Evolutionary conservation across 2,888 invertebrate genomes (phyloP), one percentile per base, ranked within the genome.

Genomic region (Xestia c-nigrum): DNA sequence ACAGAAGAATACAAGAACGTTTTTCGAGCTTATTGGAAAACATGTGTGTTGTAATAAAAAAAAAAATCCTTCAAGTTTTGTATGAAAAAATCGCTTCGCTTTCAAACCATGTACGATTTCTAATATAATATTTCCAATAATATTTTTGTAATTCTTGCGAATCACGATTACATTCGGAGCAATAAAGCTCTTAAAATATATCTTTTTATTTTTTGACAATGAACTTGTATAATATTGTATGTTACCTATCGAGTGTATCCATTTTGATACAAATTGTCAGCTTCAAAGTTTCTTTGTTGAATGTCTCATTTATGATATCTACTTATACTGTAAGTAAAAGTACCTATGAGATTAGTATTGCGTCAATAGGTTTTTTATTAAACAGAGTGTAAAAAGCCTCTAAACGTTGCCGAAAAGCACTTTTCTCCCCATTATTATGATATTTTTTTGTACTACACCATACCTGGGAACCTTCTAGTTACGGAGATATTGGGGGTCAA

Each of bases 51-150:
- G 1, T 31, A 31, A 31, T 31, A n/a, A n/a, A n/a, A n/a, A n/a
- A n/a, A n/a, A n/a, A n/a, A n/a, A n/a, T n/a, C n/a, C n/a, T n/a
- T n/a, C n/a, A n/a, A 63, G 31, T 3, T 38, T 2, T 24, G 21
- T 4, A 46, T 40, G 21, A 64, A 50, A 64, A 65, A 57, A 65
- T 7, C 12, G 9, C 16, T 66, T 38, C 7, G 14, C 24, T 64
- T 76, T 40, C 40, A 9, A 50, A 38, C 10, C n/a, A 50, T 59
- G 50, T 19, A 68, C 14, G 47, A 59, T 61, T 69, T 52, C 38
- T 14, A 57, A 67, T 24, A 55, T 52, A 64, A 52, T 40, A 46
- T 43, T 76, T 9, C 19, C 12, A 76, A 70, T 40, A 31, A 46
- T 55, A 19, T 59, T 24, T 57, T 16, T 24, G 24, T 57, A 50